Evolutionary conservation across 2,113 vertebrate genomes (phyloP).

Genomic region (Ginglymostoma cirratum): DNA sequence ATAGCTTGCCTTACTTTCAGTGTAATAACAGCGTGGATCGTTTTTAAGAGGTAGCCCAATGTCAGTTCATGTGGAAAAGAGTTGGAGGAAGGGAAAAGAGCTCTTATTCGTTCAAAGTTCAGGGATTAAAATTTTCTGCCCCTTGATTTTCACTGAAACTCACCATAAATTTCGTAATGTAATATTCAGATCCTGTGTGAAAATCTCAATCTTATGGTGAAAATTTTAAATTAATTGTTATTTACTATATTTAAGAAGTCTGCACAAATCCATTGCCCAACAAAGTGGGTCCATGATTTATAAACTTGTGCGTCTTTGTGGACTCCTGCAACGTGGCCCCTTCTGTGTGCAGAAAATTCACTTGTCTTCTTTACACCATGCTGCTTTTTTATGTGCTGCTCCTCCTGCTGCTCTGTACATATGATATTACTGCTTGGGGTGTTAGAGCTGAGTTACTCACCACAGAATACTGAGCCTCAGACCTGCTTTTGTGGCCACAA

Average conservation of each 20-base stretch:
- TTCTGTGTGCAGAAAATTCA: neutral
- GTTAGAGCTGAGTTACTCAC: too few relatives aligned
- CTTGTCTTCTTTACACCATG: neutral
- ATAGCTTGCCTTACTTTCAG: neutral
- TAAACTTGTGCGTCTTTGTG: neutral
- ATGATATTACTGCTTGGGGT: neutral
- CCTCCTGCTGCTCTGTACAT: neutral
- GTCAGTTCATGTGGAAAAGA: neutral
- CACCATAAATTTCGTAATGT: neutral
- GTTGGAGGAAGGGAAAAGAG: neutral
- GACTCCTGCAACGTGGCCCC: neutral
- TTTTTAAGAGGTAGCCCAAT: neutral
- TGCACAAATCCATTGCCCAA: neutral
- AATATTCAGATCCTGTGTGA: neutral
- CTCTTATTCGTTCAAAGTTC: neutral
- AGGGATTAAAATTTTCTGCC: neutral
- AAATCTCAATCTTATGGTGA: neutral
- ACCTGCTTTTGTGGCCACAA: too few relatives aligned
- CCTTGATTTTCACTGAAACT: neutral
- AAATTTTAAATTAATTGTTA: neutral
- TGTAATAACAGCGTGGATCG: neutral
- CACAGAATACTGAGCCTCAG: too few relatives aligned
- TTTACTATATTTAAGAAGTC: too few relatives aligned
- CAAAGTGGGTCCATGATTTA: neutral
- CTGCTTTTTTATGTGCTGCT: neutral